Evolutionary conservation across 2,888 invertebrate species (phyloP).

Genomic region (Tigriopus californicus): DNA sequence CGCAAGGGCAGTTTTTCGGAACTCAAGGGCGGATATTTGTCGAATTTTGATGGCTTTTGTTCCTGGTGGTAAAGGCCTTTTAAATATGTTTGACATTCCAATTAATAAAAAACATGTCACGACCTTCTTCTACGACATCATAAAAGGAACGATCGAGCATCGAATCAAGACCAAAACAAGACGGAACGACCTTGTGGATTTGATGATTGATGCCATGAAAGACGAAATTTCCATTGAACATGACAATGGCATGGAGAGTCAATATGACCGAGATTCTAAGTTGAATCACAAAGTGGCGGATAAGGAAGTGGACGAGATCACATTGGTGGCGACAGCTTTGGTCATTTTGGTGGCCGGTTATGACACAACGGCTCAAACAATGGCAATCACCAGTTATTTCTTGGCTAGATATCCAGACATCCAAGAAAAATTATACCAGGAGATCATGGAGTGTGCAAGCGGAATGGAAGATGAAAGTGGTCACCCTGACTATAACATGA

Average conservation of each 20-base stretch:
- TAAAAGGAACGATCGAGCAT: too few species aligned
- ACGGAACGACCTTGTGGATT: background rate
- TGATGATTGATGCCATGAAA: slow-evolving; percentile 1
- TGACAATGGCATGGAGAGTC: too few species aligned
- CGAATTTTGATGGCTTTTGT: background rate
- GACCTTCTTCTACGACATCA: too few species aligned
- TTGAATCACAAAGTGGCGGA: background rate
- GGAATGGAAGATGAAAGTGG: background rate
- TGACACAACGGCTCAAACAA: slow-evolving; percentile 8
- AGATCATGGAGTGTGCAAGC: background rate
- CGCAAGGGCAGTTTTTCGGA: background rate
- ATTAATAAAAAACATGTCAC: too few species aligned
- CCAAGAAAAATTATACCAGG: background rate
- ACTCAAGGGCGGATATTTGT: background rate
- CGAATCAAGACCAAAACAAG: background rate
- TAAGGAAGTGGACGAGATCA: slow-evolving; percentile 1
- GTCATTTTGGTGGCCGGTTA: slow-evolving; percentile 5
- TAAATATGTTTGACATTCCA: too few species aligned
- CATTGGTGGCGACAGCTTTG: background rate
- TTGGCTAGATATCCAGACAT: slow-evolving; percentile 14
- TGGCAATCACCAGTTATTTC: background rate
- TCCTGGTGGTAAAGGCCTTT: background rate
- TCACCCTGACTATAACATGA: background rate
- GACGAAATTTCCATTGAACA: too few species aligned
- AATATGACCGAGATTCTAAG: too few species aligned